phyloP scores from a whole-genome alignment of 2,113 vertebrate genomes.

The Hymenochirus boettgeri region DNA sequence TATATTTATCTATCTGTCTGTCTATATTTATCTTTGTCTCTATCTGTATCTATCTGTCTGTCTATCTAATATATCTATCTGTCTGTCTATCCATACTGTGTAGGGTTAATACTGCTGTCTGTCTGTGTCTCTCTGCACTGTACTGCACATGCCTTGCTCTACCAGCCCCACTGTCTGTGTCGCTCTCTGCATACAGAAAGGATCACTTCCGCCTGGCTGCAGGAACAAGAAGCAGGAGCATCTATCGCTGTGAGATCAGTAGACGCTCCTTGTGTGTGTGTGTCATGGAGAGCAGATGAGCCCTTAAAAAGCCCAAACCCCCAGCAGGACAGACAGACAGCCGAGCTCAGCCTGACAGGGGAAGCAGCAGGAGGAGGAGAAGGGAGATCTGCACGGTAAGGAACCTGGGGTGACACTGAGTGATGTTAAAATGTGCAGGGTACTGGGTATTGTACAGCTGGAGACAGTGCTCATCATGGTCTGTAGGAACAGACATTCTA shows the following conservation, averaged over 20 bases:
- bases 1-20: no score
- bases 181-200: conserved; percentile 44
- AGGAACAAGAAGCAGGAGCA: conserved; percentile 63
- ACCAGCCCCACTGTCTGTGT: background rate
- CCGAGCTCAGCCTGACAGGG: conserved; percentile 41
- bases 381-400: conserved; percentile 49
- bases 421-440: no score
- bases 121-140: background rate
- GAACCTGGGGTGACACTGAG: conserved; percentile 10
- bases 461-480: no score
- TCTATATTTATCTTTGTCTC: no score
- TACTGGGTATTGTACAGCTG: no score
- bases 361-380: conserved; percentile 47
- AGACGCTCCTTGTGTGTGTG: conserved; percentile 1
- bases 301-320: conserved; percentile 29
- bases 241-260: conserved; percentile 42
- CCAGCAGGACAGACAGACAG: conserved; percentile 36
- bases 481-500: no score
- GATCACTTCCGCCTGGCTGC: conserved; percentile 67
- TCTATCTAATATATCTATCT: no score
- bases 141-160: background rate
- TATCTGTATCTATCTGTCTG: no score
- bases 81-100: no score
- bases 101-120: no score
- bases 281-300: conserved; percentile 51